Evolutionary conservation across 2,113 vertebrate species (phyloP).

Genomic region (Silurus glanis): DNA sequence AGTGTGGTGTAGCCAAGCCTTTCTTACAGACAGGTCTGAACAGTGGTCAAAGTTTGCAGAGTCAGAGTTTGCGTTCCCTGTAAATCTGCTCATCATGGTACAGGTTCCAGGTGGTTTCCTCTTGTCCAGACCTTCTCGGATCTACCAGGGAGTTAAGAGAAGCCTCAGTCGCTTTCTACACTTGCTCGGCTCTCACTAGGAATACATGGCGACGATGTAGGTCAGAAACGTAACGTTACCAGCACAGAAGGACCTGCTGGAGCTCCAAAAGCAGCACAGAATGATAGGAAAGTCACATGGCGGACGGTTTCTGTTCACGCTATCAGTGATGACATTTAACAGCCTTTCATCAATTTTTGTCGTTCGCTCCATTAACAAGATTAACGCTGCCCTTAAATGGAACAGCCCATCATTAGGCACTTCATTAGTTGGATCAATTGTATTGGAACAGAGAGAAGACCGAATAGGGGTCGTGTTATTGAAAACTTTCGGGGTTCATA

Average conservation of each 20-base stretch:
- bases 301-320: not conserved
- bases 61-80: too few relatives aligned
- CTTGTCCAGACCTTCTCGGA: too few relatives aligned
- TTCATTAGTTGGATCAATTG: not conserved
- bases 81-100: too few relatives aligned
- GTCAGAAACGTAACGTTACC: not conserved
- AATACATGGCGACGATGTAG: too few relatives aligned
- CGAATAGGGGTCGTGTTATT: not conserved
- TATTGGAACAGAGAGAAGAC: not conserved
- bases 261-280: not conserved
- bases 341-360: conserved; percentile 8
- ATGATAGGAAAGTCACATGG: not conserved
- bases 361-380: not conserved
- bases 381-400: not conserved
- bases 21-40: too few relatives aligned
- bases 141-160: too few relatives aligned
- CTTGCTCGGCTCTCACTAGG: too few relatives aligned
- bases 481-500: not conserved
- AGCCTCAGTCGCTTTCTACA: too few relatives aligned
- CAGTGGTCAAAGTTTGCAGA: too few relatives aligned
- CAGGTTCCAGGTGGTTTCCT: too few relatives aligned
- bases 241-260: not conserved
- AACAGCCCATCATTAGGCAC: not conserved
- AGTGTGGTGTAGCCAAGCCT: too few relatives aligned
- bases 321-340: not conserved